Base-by-base conservation (phyloP, 2,888 invertebrate genomes). In the Cyrtodaria siliqua region DNA sequence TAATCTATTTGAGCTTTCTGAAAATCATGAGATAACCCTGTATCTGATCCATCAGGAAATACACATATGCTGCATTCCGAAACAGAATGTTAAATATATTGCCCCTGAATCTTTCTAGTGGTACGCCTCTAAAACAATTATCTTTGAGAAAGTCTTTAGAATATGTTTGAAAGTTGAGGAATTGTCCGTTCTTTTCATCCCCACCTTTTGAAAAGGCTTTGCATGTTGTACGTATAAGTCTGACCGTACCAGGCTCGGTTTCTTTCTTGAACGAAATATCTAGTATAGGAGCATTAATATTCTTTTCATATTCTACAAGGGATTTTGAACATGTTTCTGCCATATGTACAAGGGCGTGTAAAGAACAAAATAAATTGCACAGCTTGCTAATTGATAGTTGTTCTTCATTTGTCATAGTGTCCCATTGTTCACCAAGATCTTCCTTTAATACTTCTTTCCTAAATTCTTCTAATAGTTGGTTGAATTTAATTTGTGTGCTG, bases 281-380 rank as follows among this genome's bases (percentile, higher is more conserved):
- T 26, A 44, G 53, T 2, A 69, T 61, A 29, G 69, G 69, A 12
- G 59, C 24, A 24, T 60, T 47, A 14, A 44, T 23, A 47, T 44
- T 44, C 1, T n/a, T 18, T 16, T n/a, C n/a, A n/a, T n/a, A n/a
- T 75, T 47, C 56, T 14, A 60, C 2, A 16, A 60, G 44, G 3
- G 59, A 4, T 24, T 60, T 60, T 44, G 4, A 3, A 8, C 14
- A 3, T 2, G 42, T 23, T 8, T 61, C 61, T 6, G 57, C 57
- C 40, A 57, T 38, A 38, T 57, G 57, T 3, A 61, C 61, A 6
- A 61, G 47, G 8, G 27, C 61, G 49, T 61, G 61, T n/a, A 61
- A 18, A 8, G 42, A 40, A 52, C 60, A 72, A 44, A 84, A 83
- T 47, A 85, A 85, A 33, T 74, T 84, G 9, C 62, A 52, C 14